Conservation (phyloP, 2,888 invertebrate species). For the Petrophora chlorosata region DNA sequence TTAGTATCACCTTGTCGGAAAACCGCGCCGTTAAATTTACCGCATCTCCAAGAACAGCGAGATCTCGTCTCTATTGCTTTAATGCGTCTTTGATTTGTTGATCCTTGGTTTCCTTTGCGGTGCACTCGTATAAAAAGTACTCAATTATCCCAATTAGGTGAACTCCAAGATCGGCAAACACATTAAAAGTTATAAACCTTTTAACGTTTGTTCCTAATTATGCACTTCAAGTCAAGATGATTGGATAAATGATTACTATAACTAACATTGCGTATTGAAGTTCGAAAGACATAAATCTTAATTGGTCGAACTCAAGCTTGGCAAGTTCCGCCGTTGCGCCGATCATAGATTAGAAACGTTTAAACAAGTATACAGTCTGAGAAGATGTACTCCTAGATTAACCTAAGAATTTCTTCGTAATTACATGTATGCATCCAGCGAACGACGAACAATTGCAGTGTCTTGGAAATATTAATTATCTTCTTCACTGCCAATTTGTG, state of each 20-base stretch:
- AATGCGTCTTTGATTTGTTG: constrained; percentile 64
- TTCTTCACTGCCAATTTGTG: constrained; percentile 33
- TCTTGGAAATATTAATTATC: constrained; percentile 45
- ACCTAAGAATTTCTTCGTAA: constrained; percentile 49
- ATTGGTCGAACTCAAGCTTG: constrained; percentile 37
- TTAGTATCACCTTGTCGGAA: constrained; percentile 52
- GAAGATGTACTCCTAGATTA: constrained; percentile 52
- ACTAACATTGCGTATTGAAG: constrained; percentile 41
- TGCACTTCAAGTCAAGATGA: constrained; percentile 21
- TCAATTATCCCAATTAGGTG: constrained; percentile 31
- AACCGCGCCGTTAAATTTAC: constrained; percentile 57
- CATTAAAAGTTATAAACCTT: constrained; percentile 21
- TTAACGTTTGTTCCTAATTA: constrained; percentile 14
- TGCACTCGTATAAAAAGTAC: constrained; percentile 29
- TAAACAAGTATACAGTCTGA: constrained; percentile 43
- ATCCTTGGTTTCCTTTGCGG: constrained; percentile 51
- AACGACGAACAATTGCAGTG: constrained; percentile 40
- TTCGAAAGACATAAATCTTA: constrained; percentile 47
- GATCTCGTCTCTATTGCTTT: constrained; percentile 50
- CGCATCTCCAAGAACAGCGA: constrained; percentile 47
- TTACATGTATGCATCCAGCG: constrained; percentile 37
- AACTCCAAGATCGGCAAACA: constrained; percentile 26
- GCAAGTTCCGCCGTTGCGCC: constrained; percentile 42
- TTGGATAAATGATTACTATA: constrained; percentile 35
- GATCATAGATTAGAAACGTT: constrained; percentile 56